Evolutionary conservation across 2,888 invertebrate genomes (phyloP).

Genomic region (Nycteola revayana): DNA sequence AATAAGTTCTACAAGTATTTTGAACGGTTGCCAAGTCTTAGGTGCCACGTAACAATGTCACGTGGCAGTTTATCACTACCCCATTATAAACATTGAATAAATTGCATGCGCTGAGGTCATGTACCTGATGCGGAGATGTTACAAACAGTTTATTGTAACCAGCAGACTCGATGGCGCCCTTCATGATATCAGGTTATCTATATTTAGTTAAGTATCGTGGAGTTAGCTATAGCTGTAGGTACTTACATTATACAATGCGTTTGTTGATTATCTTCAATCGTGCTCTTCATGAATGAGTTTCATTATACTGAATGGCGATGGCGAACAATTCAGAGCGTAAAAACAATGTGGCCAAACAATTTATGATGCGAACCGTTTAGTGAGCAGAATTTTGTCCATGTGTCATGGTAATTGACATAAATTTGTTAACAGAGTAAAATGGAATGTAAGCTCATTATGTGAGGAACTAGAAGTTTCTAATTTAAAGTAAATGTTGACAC

Average conservation of each 20-base stretch:
- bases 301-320: conserved; percentile 49
- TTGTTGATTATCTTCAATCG: conserved; percentile 45
- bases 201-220: conserved; percentile 55
- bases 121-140: conserved; percentile 59
- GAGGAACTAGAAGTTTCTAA: conserved; percentile 5
- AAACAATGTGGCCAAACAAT: conserved; percentile 59
- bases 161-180: conserved; percentile 65
- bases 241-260: conserved; percentile 23
- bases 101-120: conserved; percentile 56
- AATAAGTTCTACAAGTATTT: conserved; percentile 58
- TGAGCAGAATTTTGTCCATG: conserved; percentile 25
- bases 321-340: conserved; percentile 68
- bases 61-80: conserved; percentile 52
- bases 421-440: conserved; percentile 4
- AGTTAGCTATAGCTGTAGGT: conserved; percentile 26
- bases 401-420: conserved; percentile 26
- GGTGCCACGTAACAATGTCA: conserved; percentile 53
- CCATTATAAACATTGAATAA: conserved; percentile 70
- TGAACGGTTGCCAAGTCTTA: conserved; percentile 65
- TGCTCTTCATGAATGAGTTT: conserved; percentile 53
- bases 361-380: conserved; percentile 39
- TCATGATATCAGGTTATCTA: conserved; percentile 56
- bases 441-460: conserved; percentile 12
- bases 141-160: conserved; percentile 47
- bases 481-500: conserved; percentile 16